Evolutionary conservation across 2,888 invertebrate genomes (phyloP).

Genomic region (Xanthorhoe spadicearia): DNA sequence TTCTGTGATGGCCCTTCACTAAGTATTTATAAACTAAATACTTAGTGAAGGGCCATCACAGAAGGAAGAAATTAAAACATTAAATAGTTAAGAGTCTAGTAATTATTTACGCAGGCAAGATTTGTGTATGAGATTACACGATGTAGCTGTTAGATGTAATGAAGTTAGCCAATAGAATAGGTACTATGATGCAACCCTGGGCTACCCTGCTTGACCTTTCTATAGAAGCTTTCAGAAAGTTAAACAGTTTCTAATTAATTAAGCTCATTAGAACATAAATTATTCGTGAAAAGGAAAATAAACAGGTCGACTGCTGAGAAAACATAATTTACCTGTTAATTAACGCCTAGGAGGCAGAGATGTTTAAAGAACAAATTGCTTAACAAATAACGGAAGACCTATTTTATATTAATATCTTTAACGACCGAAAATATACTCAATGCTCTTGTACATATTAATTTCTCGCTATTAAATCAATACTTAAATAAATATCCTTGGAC

Average conservation of each 20-base stretch:
- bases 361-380: constrained; percentile 39
- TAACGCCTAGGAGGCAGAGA: constrained; percentile 40
- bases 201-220: constrained; percentile 21
- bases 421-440: neutral
- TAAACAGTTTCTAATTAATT: constrained; percentile 32
- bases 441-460: no score
- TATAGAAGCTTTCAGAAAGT: constrained; percentile 17
- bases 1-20: no score
- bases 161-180: no score
- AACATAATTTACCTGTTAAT: constrained; percentile 45
- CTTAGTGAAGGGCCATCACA: no score
- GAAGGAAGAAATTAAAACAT: no score
- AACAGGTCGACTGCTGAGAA: constrained; percentile 34
- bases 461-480: no score
- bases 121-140: no score
- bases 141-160: no score
- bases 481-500: no score
- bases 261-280: constrained; percentile 40
- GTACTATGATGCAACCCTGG: neutral
- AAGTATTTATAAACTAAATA: no score
- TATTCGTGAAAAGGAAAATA: constrained; percentile 43
- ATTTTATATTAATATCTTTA: neutral
- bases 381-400: constrained; percentile 30
- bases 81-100: no score
- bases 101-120: no score